Conservation (phyloP, 1,140 invertebrate genomes). For the Tachypleus tridentatus region DNA sequence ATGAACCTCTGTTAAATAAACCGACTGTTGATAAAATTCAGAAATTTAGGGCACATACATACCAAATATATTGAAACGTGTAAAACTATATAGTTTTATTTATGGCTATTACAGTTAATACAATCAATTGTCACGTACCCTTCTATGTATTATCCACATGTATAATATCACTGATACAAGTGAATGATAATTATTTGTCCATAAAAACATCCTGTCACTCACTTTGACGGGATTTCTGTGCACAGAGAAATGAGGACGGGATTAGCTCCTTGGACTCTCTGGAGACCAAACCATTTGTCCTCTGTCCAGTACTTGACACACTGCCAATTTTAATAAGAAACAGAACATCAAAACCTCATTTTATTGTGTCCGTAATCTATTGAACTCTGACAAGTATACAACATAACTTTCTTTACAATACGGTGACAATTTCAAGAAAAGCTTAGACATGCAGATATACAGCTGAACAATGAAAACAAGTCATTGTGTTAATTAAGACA, state of each 20-base stretch:
- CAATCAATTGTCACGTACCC: not conserved
- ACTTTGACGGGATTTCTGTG: conserved; percentile 35
- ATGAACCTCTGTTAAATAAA: no score
- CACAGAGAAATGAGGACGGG: conserved; percentile 36
- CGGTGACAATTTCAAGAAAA: no score
- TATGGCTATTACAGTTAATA: not conserved
- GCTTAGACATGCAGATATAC: no score
- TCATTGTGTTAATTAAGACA: no score
- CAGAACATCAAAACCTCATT: no score
- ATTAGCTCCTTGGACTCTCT: conserved; percentile 32
- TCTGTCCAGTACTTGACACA: conserved; percentile 27
- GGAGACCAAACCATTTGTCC: conserved; percentile 30
- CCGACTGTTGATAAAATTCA: not conserved
- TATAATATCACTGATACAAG: not conserved
- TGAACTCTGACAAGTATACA: no score
- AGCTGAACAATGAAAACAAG: no score
- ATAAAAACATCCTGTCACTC: conserved; percentile 11
- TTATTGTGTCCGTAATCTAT: no score
- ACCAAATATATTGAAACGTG: not conserved
- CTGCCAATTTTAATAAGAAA: conserved; percentile 14
- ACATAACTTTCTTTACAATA: no score
- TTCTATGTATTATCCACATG: not conserved
- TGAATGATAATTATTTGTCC: not conserved
- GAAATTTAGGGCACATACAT: not conserved
- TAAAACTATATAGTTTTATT: not conserved